phyloP scores from a whole-genome alignment of 2,888 invertebrate species.

The Altica lythri region DNA sequence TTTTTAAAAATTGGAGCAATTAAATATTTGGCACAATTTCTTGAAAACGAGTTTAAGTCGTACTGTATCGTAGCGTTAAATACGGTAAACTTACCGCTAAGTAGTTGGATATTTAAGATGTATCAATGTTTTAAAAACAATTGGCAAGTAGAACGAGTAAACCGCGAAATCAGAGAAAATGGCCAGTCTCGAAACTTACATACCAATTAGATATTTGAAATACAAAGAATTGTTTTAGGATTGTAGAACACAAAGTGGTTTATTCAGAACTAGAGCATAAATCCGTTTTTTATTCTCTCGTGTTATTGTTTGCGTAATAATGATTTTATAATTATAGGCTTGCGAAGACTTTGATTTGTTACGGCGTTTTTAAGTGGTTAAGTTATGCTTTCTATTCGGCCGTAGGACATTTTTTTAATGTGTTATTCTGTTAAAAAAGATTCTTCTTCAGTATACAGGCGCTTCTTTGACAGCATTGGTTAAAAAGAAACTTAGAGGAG shows the following conservation, averaged over 20 bases:
- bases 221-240: conserved; percentile 3
- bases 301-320: conserved; percentile 30
- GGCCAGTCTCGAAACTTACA: not conserved
- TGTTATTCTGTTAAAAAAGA: conserved; percentile 8
- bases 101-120: too few species aligned
- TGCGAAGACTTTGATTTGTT: conserved; percentile 6
- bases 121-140: too few species aligned
- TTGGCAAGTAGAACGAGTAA: conserved; percentile 5
- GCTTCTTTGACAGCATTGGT: not conserved
- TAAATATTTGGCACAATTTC: too few species aligned
- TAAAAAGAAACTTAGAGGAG: not conserved
- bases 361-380: conserved; percentile 5
- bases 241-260: conserved; percentile 15
- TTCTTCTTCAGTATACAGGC: not conserved
- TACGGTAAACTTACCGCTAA: too few species aligned
- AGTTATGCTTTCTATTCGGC: conserved; percentile 23
- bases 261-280: conserved; percentile 21
- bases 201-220: not conserved
- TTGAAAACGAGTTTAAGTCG: too few species aligned
- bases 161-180: conserved; percentile 2
- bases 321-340: conserved; percentile 28
- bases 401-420: conserved; percentile 9
- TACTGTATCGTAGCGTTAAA: too few species aligned
- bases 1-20: too few species aligned
- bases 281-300: conserved; percentile 23